Base-by-base conservation (phyloP, 2,797 vertebrate species). In the Pseudochirops corinnae region DNA sequence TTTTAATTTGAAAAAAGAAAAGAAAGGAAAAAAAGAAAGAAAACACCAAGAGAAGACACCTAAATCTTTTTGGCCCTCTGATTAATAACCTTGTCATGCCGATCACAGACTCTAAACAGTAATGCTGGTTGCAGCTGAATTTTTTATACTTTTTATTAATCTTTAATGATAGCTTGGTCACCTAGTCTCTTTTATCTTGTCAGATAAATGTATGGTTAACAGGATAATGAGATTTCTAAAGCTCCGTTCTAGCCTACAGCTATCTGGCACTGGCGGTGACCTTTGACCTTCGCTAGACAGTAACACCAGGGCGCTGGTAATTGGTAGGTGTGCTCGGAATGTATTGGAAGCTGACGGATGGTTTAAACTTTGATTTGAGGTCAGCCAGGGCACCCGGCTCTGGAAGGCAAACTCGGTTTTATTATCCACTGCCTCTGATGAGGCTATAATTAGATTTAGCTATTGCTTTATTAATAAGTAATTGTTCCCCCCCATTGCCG, bases 151-250 rank as follows among this genome's bases (percentile, higher is more conserved):
- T 99, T 98, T 99, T 99, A 99, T 99, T 99, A 99, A 99, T 99
- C 99, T 99, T 99, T 99, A 99, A 99, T 99, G 99, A 99, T 98
- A 98, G 98, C 99, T 98, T 97, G 99, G 99, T 98, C 99, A 98
- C 98, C 98, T 98, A 98, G 98, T 99, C 98, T 98, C 98, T 99
- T 99, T 99, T 99, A 99, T 99, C 99, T 99, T 99, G 99, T 99
- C 99, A 99, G 99, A 99, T 99, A 99, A 99, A 99, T 99, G 99
- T 99, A 99, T 98, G 99, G 99, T 99, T 99, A 99, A 99, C 99
- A 99, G 99, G 99, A 99, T 99, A 99, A 99, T 99, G 99, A 99
- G 99, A 99, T 99, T 99, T 99, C 99, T 98, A 98, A 98, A 99
- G 98, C 98, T 98, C 96, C 96, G 90, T 96, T 97, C 91, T 97